Evolutionary conservation across 2,797 vertebrate species (phyloP).

Genomic region (Crenichthys baileyi): DNA sequence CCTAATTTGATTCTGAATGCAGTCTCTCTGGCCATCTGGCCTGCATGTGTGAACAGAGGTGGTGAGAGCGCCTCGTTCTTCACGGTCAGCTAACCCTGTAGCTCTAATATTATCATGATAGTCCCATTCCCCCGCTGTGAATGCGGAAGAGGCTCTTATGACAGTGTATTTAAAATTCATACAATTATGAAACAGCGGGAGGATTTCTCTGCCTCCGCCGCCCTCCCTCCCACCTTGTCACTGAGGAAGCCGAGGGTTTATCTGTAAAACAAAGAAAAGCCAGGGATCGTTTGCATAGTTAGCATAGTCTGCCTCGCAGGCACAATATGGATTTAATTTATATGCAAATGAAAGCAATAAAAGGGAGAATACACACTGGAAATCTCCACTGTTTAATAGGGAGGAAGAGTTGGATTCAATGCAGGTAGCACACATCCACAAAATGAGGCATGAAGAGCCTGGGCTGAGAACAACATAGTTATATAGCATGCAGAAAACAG

Average conservation of each 20-base stretch:
- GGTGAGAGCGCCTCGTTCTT: constrained; percentile 47
- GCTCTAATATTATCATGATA: constrained; percentile 67
- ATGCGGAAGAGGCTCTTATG: constrained; percentile 68
- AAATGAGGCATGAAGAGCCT: constrained; percentile 30
- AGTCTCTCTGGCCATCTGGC: constrained; percentile 61
- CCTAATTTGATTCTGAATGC: constrained; percentile 38
- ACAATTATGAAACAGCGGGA: constrained; percentile 90
- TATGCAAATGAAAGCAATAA: constrained; percentile 86
- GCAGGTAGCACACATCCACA: constrained; percentile 57
- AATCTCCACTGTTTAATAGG: constrained; percentile 66
- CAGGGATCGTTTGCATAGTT: constrained; percentile 86
- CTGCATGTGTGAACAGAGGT: constrained; percentile 68
- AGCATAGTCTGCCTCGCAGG: constrained; percentile 93
- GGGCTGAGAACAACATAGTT: constrained; percentile 38
- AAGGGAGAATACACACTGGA: constrained; percentile 80
- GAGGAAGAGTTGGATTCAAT: constrained; percentile 48
- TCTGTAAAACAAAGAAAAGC: constrained; percentile 92
- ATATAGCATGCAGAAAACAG: constrained; percentile 55
- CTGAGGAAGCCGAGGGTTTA: constrained; percentile 85
- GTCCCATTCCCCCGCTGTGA: constrained; percentile 65
- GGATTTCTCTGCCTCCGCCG: constrained; percentile 67
- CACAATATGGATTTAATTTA: constrained; percentile 95
- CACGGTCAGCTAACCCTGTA: constrained; percentile 65
- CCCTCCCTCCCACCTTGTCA: constrained; percentile 69
- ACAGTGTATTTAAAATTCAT: constrained; percentile 82